Evolutionary conservation across 2,888 invertebrate genomes (phyloP).

Genomic region (Meghimatium bilineatum): DNA sequence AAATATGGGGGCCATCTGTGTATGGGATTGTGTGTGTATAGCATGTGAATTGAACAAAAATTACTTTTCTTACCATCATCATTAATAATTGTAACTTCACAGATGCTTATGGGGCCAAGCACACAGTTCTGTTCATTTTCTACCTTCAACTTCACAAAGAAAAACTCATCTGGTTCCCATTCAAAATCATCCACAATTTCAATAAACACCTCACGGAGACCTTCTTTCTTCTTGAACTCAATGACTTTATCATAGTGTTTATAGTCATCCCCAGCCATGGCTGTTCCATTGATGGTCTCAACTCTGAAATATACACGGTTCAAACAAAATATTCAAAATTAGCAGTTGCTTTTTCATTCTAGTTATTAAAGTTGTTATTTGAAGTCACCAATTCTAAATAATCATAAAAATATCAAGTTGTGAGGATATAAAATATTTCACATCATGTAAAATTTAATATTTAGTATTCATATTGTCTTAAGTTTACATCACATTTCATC

Average conservation of each 20-base stretch:
- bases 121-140: conserved; percentile 70
- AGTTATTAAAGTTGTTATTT: no score
- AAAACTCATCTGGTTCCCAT: conserved; percentile 82
- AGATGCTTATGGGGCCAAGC: conserved; percentile 79
- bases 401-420: no score
- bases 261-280: conserved; percentile 80
- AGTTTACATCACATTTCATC: no score
- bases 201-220: conserved; percentile 78
- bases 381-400: no score
- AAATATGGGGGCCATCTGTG: no score
- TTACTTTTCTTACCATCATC: conserved; percentile 80
- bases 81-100: conserved; percentile 81
- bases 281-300: conserved; percentile 81
- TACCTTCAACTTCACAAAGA: conserved; percentile 79
- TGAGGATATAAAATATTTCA: no score
- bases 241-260: conserved; percentile 79
- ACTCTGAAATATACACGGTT: conserved; percentile 72
- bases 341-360: no score
- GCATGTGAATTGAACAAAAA: no score
- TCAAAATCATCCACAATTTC: conserved; percentile 81
- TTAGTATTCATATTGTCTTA: no score
- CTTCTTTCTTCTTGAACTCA: conserved; percentile 79
- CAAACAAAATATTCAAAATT: no score
- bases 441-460: no score
- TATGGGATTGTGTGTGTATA: no score